Conservation (phyloP, 2,797 vertebrate genomes). For the Rhinella marina region DNA sequence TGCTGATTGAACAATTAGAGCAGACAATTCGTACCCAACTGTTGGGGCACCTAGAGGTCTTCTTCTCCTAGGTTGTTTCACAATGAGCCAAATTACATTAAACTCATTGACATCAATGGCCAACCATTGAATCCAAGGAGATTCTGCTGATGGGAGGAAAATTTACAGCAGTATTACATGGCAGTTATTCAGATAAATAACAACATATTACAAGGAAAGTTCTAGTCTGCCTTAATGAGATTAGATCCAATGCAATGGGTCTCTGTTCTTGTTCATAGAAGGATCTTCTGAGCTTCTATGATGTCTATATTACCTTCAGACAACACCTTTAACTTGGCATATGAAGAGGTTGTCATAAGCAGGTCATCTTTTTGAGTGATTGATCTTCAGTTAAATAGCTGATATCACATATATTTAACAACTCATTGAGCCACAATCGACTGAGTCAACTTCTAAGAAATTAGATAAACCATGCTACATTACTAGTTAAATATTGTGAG, state of each 20-base stretch:
- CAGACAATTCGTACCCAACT: background rate
- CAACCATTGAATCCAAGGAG: background rate
- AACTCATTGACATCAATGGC: background rate
- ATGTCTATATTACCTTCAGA: too few species aligned
- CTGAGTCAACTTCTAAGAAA: background rate
- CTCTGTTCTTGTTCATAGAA: too few species aligned
- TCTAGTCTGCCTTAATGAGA: too few species aligned
- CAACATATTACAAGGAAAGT: too few species aligned
- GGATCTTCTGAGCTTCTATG: too few species aligned
- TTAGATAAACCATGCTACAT: background rate
- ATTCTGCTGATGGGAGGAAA: background rate
- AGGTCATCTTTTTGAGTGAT: too few species aligned
- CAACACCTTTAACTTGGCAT: too few species aligned
- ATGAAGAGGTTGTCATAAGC: background rate
- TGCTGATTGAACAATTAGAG: background rate
- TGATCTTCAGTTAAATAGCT: background rate
- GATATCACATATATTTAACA: background rate
- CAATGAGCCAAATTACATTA: background rate
- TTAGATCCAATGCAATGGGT: too few species aligned
- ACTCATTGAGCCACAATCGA: background rate
- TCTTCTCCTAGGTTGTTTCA: too few species aligned
- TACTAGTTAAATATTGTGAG: background rate
- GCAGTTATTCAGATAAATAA: background rate
- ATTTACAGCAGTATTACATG: background rate
- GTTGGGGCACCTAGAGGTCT: too few species aligned